Evolutionary conservation across 2,113 vertebrate genomes (phyloP), one percentile per base, ranked within the genome.

Genomic region (Anhinga rufa): DNA sequence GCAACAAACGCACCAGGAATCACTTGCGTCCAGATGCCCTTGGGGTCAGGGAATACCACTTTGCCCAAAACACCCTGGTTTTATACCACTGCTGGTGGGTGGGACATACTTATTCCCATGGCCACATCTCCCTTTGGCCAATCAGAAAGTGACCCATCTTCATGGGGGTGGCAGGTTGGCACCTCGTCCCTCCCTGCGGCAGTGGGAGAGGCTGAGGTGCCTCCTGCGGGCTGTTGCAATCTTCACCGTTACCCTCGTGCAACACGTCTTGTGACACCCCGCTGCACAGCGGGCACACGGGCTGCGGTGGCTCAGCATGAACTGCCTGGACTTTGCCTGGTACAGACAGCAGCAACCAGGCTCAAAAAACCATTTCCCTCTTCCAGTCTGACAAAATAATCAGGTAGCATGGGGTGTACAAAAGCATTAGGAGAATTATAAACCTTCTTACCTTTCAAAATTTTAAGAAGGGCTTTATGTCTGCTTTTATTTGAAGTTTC

Each of bases 271-370:
- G 60, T 57, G 83, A 57, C 88, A 87, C 6, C 31, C 29, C 1
- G 0, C 10, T 42, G 26, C n/a, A 38, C 54, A 21, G 42, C 6
- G 1, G 34, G 22, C 19, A 34, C 40, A 8, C 0, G 0, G 22
- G 42, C 54, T 51, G 40, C 0, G 1, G 29, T 14, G 9, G 15
- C 16, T 58, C 3, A 4, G 17, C 15, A 6, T 22, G 31, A 74
- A 10, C 28, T n/a, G 19, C 25, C 44, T 38, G 58, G 58, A 17
- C 42, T 58, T 77, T 32, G 17, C 24, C 12, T 49, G 80, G 66
- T 34, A 17, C 16, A 36, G 46, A 11, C 15, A 68, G 24, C 36
- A 74, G 17, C 17, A 51, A 17, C 7, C 6, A 28, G 34, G 11
- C 40, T 34, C 11, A 32, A 55, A 68, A 42, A 40, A 14, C 7